Conservation (phyloP, 2,797 vertebrate genomes). For the Sphenodon punctatus region DNA sequence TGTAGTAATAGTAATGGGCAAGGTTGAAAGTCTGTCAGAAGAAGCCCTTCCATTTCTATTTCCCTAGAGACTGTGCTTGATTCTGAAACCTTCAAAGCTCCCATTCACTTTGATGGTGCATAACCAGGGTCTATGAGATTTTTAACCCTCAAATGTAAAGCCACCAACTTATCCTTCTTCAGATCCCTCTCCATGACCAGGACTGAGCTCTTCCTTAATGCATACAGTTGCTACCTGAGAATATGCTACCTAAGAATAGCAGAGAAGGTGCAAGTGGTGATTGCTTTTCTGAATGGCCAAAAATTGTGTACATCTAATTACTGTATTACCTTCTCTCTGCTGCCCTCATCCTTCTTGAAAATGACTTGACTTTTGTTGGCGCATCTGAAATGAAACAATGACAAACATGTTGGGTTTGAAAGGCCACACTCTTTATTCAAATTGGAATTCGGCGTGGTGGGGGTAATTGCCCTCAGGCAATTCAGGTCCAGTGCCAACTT, state of each 20-base stretch:
- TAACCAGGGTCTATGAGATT: no score
- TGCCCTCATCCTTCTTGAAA: not conserved
- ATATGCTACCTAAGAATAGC: not conserved
- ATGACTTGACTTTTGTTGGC: no score
- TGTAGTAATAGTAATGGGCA: slow-evolving; percentile 12
- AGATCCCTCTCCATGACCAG: not conserved
- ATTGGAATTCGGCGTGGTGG: no score
- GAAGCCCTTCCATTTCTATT: not conserved
- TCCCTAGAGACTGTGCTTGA: not conserved
- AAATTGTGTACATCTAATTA: not conserved
- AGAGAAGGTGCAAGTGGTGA: not conserved
- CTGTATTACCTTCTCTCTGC: not conserved
- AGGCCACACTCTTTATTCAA: no score
- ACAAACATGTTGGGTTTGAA: no score
- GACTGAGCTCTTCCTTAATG: not conserved
- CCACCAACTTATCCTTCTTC: not conserved
- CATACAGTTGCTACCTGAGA: no score
- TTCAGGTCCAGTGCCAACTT: no score
- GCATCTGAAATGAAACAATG: no score
- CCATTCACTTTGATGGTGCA: no score
- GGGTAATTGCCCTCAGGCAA: no score
- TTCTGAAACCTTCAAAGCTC: no score
- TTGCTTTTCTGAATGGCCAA: not conserved
- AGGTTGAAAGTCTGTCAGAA: not conserved
- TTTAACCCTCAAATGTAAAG: not conserved